Conservation (phyloP, 37 sponge, comb jelly and placozoan genomes). For the Halichondria panicea region DNA sequence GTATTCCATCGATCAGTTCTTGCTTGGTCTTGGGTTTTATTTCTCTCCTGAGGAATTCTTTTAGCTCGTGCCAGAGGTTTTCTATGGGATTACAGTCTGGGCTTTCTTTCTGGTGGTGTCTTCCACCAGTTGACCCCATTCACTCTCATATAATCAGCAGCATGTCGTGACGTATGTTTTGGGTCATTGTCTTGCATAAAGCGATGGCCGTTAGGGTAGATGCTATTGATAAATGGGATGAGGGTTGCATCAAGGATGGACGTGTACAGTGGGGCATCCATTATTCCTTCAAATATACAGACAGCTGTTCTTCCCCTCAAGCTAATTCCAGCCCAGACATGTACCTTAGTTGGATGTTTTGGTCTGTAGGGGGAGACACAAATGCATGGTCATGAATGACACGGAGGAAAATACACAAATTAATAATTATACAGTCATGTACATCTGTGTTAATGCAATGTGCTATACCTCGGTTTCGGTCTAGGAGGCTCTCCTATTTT, state of each 20-base stretch:
- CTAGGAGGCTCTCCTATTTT: conserved; percentile 29
- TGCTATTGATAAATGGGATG: conserved; percentile 10
- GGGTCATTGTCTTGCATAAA: conserved; percentile 48
- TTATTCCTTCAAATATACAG: conserved; percentile 53
- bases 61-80: conserved; percentile 39
- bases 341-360: conserved; percentile 50
- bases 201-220: conserved; percentile 9
- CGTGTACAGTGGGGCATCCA: conserved; percentile 22
- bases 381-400: no score
- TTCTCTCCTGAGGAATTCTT: conserved; percentile 32
- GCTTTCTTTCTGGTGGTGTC: conserved; percentile 30
- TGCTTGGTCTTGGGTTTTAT: conserved; percentile 22
- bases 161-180: conserved; percentile 20
- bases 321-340: conserved; percentile 49
- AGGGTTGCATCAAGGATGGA: conserved; percentile 17
- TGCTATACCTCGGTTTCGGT: conserved; percentile 22
- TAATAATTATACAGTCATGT: no score
- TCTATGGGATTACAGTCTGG: conserved; percentile 39
- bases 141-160: conserved; percentile 5
- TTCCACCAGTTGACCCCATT: conserved; percentile 31
- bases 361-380: conserved; percentile 5
- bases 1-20: conserved; percentile 27
- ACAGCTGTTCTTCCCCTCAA: conserved; percentile 13
- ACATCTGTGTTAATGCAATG: conserved; percentile 3
- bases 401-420: no score